phyloP scores from a whole-genome alignment of 2,888 invertebrate species.

The Quadroppia sp. region DNA sequence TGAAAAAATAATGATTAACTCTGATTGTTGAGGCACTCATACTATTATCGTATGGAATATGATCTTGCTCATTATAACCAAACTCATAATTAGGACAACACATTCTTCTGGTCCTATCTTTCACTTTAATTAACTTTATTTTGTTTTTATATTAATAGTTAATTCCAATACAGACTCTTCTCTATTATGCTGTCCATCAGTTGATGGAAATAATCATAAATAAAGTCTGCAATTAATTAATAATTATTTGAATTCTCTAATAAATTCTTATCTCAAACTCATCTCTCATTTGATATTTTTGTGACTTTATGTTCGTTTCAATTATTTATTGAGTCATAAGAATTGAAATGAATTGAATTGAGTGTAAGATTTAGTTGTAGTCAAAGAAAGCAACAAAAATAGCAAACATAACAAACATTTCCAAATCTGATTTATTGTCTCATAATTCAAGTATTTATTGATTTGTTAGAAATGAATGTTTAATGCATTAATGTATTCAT shows the following conservation, averaged over 20 bases:
- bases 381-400: too few relatives aligned
- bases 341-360: too few relatives aligned
- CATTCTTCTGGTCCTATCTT: slow-evolving; percentile 14
- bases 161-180: background rate
- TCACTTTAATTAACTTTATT: slow-evolving; percentile 19
- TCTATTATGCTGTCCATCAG: background rate
- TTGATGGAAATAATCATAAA: slow-evolving; percentile 13
- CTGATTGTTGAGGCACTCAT: slow-evolving; percentile 9
- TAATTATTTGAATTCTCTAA: slow-evolving; percentile 1
- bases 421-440: background rate
- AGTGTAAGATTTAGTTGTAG: too few relatives aligned
- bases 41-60: slow-evolving; percentile 14
- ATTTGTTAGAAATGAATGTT: background rate
- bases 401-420: too few relatives aligned
- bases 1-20: slow-evolving; percentile 32
- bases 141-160: background rate
- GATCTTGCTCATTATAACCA: slow-evolving; percentile 13
- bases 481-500: slow-evolving; percentile 2
- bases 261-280: background rate
- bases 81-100: slow-evolving; percentile 29
- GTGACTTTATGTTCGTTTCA: background rate
- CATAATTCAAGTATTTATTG: background rate
- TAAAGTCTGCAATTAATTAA: background rate
- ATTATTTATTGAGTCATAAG: too few relatives aligned
- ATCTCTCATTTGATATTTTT: too few relatives aligned